Percentiles rank a stretch among this genome's conserved stretches.
Conservation (phyloP, 2,888 invertebrate species). For the Drosophila rellima region DNA sequence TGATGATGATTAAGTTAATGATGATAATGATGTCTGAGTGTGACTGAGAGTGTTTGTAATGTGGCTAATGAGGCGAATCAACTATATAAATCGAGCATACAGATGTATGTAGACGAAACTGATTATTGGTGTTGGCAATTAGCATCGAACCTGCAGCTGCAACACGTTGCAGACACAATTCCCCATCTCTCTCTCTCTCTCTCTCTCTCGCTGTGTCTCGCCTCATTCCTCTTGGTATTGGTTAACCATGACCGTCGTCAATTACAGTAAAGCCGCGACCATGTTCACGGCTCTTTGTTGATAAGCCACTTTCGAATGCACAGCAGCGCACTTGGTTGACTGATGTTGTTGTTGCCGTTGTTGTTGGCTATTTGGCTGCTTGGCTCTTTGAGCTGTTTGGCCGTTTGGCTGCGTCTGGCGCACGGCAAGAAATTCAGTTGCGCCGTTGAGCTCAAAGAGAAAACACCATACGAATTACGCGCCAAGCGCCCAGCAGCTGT, state of each 20-base stretch:
- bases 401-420: conserved; percentile 56
- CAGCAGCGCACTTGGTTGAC: conserved; percentile 48
- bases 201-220: neutral
- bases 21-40: conserved; percentile 30
- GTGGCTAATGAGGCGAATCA: conserved; percentile 65
- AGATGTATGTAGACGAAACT: conserved; percentile 47
- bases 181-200: neutral
- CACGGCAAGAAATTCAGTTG: conserved; percentile 69
- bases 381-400: conserved; percentile 43
- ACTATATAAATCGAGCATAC: conserved; percentile 66
- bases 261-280: conserved; percentile 71
- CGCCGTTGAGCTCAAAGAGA: conserved; percentile 77
- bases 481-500: conserved; percentile 66
- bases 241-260: conserved; percentile 62
- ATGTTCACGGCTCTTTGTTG: conserved; percentile 67
- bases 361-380: conserved; percentile 36
- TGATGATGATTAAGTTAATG: conserved; percentile 12
- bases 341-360: conserved; percentile 36
- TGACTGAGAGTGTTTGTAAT: conserved; percentile 35
- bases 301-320: conserved; percentile 76
- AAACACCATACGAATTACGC: conserved; percentile 69
- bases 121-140: conserved; percentile 66
- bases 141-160: conserved; percentile 65
- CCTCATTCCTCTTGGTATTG: conserved; percentile 12
- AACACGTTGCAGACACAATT: conserved; percentile 10